Percentiles rank a stretch among this genome's conserved stretches.
These are phyloP conservation scores for Macaca fascicularis DNA, from an alignment of 2,113 vertebrate species.

Conservation along the genomic window DNA sequence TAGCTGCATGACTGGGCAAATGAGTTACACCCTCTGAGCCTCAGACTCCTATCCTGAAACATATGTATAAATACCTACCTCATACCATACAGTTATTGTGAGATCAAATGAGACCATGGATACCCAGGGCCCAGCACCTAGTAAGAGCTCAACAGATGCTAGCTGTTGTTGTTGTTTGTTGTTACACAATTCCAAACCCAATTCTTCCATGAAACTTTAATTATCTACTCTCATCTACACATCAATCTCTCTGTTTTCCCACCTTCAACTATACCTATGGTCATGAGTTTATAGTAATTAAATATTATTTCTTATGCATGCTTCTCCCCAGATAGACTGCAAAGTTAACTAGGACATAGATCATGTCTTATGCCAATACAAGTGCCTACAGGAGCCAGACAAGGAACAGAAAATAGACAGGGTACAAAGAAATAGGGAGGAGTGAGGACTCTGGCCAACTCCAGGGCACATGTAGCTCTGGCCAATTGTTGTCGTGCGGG, in stretches of 20 bases:
- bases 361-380: not conserved
- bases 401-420: slow-evolving; percentile 37
- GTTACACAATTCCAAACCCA: not conserved
- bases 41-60: not conserved
- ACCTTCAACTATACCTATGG: not conserved
- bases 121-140: not conserved
- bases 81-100: not conserved
- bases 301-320: not conserved
- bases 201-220: not conserved
- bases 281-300: not conserved
- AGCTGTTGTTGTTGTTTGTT: not conserved
- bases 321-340: not conserved
- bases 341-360: slow-evolving; percentile 28
- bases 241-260: not conserved
- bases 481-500: slow-evolving; percentile 52
- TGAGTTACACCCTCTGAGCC: not conserved
- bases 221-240: not conserved
- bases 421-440: slow-evolving; percentile 1
- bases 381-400: slow-evolving; percentile 28
- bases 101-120: not conserved
- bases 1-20: not conserved
- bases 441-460: slow-evolving; percentile 29
- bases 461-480: not conserved
- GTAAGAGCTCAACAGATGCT: not conserved
- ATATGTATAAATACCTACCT: not conserved